These are phyloP conservation scores for Sthenelais limicola DNA, from an alignment of 2,888 invertebrate genomes.

Conservation along the genomic window DNA sequence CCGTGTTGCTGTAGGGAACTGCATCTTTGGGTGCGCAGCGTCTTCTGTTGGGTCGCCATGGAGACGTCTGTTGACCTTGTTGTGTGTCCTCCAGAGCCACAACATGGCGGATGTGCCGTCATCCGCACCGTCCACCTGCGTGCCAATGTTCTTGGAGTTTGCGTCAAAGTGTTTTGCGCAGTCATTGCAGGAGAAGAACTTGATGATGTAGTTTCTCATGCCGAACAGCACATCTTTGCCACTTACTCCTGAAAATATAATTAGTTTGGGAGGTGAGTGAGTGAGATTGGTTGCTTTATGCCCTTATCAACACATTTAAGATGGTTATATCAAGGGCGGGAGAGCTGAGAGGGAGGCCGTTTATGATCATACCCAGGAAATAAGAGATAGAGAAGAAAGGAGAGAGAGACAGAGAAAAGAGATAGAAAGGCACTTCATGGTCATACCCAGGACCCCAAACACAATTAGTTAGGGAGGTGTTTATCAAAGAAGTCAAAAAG, in stretches of 20 bases:
- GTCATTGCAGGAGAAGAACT: slow-evolving; percentile 94
- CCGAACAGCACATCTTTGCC: slow-evolving; percentile 80
- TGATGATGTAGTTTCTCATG: slow-evolving; percentile 88
- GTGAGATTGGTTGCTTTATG: not conserved
- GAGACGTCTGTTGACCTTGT: slow-evolving; percentile 87
- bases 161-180: slow-evolving; percentile 91
- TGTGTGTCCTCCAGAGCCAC: slow-evolving; percentile 96
- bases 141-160: slow-evolving; percentile 66
- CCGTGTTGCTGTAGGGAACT: slow-evolving; percentile 82
- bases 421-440: no score
- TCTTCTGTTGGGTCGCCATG: slow-evolving; percentile 89
- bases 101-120: slow-evolving; percentile 74
- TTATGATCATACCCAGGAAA: no score
- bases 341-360: no score
- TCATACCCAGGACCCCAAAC: no score
- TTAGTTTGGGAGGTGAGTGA: not conserved
- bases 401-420: no score
- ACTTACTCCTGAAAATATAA: not conserved
- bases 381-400: no score
- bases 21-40: slow-evolving; percentile 87
- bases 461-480: no score
- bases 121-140: not conserved
- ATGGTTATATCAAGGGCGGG: no score
- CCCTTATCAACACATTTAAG: not conserved
- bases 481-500: no score